Conservation (phyloP, 1,140 invertebrate species). For the Megalopta genalis region DNA sequence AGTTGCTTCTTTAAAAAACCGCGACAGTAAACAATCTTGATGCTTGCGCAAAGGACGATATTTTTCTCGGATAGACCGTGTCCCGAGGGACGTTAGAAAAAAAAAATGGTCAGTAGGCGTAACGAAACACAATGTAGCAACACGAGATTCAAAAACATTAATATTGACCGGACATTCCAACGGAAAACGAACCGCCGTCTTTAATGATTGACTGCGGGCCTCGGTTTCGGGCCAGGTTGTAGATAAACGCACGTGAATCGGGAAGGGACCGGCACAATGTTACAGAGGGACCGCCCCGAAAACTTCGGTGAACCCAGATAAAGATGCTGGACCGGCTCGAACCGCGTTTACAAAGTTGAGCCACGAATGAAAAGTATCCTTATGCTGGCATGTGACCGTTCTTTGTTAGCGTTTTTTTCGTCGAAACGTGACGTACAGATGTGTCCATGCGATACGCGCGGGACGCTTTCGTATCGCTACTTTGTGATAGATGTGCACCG, state of each 20-base stretch:
- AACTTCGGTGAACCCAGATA: conserved; percentile 45
- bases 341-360: conserved; percentile 17
- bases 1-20: too few relatives aligned
- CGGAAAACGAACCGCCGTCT: neutral
- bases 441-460: neutral
- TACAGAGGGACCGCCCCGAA: conserved; percentile 14
- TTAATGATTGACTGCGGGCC: neutral
- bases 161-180: neutral
- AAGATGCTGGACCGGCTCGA: conserved; percentile 11
- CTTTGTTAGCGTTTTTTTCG: neutral
- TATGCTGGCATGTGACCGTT: neutral
- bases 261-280: conserved; percentile 4
- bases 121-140: neutral
- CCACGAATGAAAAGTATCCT: neutral
- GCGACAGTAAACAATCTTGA: too few relatives aligned
- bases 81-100: too few relatives aligned
- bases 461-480: neutral
- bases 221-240: neutral
- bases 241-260: neutral
- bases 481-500: too few relatives aligned
- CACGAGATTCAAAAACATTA: too few relatives aligned
- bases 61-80: too few relatives aligned
- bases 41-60: too few relatives aligned
- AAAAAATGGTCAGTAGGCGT: neutral
- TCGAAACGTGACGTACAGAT: neutral